Evolutionary conservation across 1,140 invertebrate species (phyloP), one percentile per base, ranked within the genome.

Genomic region (Pteromalus puparum): DNA sequence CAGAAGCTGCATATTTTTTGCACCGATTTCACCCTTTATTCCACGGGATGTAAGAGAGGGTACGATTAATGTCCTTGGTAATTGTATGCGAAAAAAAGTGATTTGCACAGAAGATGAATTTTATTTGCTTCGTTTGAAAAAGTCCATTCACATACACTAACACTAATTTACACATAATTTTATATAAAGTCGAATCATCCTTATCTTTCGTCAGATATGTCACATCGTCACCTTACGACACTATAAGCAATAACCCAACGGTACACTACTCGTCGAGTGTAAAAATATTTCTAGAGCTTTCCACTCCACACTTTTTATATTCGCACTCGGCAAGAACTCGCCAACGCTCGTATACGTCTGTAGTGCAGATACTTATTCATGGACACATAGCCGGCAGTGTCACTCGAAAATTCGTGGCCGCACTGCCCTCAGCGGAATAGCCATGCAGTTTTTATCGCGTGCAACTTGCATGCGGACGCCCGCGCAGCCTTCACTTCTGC

Each of bases 361-460:
- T n/a, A 61, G 53, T 61, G 1, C n/a, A n/a, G 15, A n/a, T 18
- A 61, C 21, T 7, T 61, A 61, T 61, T 61, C 53, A 61, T 61
- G 18, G 53, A 61, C 53, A n/a, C 21, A 61, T 61, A 61, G 72
- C 72, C 18, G 30, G 21, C 26, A 34, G 68, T 34, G 38, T 72
- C 75, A 53, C 82, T 83, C 21, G 82, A 82, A 80, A 86, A 86
- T 82, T 77, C 82, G 78, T 84, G 28, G 82, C 77, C 46, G 26
- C 73, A 28, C 74, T 68, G 73, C 26, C 68, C 61, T 77, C 76
- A 7, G 0, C 0, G 68, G 75, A 48, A 73, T 48, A 85, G 28
- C 85, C 87, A 88, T 90, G 88, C 87, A 90, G 87, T 89, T 90
- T 90, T 90, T 90, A 89, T 90, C 87, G 87, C 74, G 75, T 85